Base-by-base conservation (phyloP, 2,888 invertebrate species). In the Cinara cedri region DNA sequence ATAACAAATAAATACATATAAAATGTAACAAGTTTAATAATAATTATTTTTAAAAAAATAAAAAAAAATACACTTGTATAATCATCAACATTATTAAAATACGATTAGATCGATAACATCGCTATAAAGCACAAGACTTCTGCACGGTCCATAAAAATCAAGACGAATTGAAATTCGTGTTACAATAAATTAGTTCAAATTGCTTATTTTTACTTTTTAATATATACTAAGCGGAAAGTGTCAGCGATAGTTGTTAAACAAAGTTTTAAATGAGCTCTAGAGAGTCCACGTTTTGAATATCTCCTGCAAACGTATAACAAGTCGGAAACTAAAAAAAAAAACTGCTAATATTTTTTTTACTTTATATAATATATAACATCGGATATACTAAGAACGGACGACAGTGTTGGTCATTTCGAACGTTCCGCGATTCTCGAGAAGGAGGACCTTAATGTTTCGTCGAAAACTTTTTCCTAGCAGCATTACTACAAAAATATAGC, bases 291-390 rank as follows among this genome's bases (percentile, higher is more conserved):
- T 24, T 57, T 57, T 72, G 9, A 72, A 57, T 26, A 57, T 13
- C 24, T 71, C 44, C 44, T n/a, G n/a, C n/a, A 11, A 57, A 42
- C 55, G 44, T 21, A 71, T 55, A 71, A 68, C 55, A 44, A 42
- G 44, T 72, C 24, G 68, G 68, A 68, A 68, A 26, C 26, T 51
- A 51, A 68, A n/a, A n/a, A n/a, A n/a, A n/a, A n/a, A 11, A 68
- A 51, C 51, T 51, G 51, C 26, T 70, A 26, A 34, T 51, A 70
- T 42, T 54, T 51, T 54, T 70, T 54, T 19, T n/a, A 68, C n/a
- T 60, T n/a, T 34, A 34, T 34, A 6, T 6, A n/a, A 6, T 34
- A 34, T 34, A 34, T 26, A 72, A n/a, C 9, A n/a, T 46, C 24
- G 14, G 19, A 60, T n/a, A 34, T 24, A 60, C 46, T 46, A 46